Base-by-base conservation (phyloP, 92 coral and sea anemone species). In the Actinernus sp. region DNA sequence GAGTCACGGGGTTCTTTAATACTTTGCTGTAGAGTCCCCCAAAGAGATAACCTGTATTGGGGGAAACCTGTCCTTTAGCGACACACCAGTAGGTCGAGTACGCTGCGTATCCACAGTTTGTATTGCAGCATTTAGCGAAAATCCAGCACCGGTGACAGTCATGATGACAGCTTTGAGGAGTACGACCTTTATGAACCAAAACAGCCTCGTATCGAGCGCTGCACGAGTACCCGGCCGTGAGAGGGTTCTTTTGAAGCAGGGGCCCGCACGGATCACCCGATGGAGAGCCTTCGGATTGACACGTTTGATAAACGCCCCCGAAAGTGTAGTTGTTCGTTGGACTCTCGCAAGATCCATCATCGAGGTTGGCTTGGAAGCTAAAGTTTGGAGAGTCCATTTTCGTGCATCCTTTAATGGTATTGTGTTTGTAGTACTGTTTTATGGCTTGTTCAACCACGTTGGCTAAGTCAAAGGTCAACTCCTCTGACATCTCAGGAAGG, bases 251-350 rank as follows among this genome's bases (percentile, higher is more conserved):
- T 50, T 92, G 97, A 13, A 41, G 78, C 31, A 78, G 59, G 38
- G 63, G 58, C 22, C 53, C 83, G 55, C 97, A 91, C 14, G 93
- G 97, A 65, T 83, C 34, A 36, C 61, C 21, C 19, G 69, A 44
- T 19, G 89, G 93, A 17, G 91, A 83, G 17, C 85, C 97, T 4
- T 63, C 74, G 24, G 46, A 49, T 38, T 44, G 14, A 45, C 97
- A 92, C 16, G 96, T 88, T 58, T 92, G 97, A 65, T 74, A 92
- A 27, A 89, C 93, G 13, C 98, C 98, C 28, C 98, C 98, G 46
- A 93, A 93, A 12, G 98, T 93, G 65, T 78, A 93, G 54, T 93
- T 93, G 40, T 85, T 89, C 14, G 68, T 62, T 7, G 90, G 82
- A n/a, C 86, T 68, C 31, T 89, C 54, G 82, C 98, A 93, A 26